These are phyloP conservation scores for Brachionus paranguensis DNA, from an alignment of 1,140 invertebrate genomes.

Conservation along the genomic window DNA sequence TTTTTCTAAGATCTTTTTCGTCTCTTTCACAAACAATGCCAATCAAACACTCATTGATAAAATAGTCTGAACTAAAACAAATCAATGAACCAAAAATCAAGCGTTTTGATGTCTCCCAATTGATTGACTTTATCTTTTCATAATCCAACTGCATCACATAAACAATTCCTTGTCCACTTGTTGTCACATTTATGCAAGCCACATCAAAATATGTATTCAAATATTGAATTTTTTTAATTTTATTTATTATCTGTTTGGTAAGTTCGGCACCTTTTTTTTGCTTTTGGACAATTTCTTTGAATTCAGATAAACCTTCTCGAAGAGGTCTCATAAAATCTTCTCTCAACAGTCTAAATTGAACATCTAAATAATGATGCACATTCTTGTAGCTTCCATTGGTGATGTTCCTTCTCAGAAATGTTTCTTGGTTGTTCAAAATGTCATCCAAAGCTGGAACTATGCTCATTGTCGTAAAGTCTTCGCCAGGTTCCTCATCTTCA, in stretches of 20 bases:
- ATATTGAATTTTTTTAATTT: background rate
- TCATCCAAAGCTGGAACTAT: slow-evolving; percentile 48
- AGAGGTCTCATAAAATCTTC: slow-evolving; percentile 62
- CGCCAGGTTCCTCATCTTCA: slow-evolving; percentile 37
- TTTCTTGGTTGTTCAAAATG: slow-evolving; percentile 43
- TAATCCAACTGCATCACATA: slow-evolving; percentile 42
- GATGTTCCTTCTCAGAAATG: slow-evolving; percentile 61
- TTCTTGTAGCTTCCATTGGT: slow-evolving; percentile 61
- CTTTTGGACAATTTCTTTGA: slow-evolving; percentile 41
- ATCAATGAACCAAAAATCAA: slow-evolving; percentile 61
- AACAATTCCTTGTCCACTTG: slow-evolving; percentile 39
- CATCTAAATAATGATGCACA: slow-evolving; percentile 68
- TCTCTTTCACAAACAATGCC: slow-evolving; percentile 20
- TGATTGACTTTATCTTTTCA: slow-evolving; percentile 40
- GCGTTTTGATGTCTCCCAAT: slow-evolving; percentile 55
- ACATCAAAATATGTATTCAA: slow-evolving; percentile 38
- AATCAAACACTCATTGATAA: slow-evolving; percentile 9
- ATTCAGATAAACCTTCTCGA: slow-evolving; percentile 50
- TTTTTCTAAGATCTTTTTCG: background rate
- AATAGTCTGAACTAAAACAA: slow-evolving; percentile 25
- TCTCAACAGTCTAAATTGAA: slow-evolving; percentile 67
- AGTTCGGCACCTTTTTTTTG: background rate
- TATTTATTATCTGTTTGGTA: background rate
- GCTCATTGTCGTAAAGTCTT: slow-evolving; percentile 48
- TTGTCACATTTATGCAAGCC: background rate